These are phyloP conservation scores for Scrobipalpa costella DNA, from an alignment of 2,888 invertebrate species.

Conservation along the genomic window DNA sequence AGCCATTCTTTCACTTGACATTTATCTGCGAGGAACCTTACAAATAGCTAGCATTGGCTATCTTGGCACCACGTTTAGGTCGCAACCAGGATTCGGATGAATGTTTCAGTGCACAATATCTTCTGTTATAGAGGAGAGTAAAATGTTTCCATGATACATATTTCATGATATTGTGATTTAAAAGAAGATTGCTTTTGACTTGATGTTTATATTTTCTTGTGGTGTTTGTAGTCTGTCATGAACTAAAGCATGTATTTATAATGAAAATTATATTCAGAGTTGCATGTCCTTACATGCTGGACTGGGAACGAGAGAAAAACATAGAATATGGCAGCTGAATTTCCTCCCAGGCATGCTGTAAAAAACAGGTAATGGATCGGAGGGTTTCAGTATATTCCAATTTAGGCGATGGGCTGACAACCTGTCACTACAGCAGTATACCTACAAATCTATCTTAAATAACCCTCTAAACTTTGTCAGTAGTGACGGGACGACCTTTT, in stretches of 20 bases:
- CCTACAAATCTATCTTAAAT: too few relatives aligned
- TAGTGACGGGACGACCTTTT: too few relatives aligned
- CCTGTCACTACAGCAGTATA: too few relatives aligned
- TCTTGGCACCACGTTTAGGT: constrained; percentile 8
- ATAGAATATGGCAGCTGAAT: too few relatives aligned
- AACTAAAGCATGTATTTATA: background rate
- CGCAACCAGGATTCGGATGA: background rate
- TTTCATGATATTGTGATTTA: background rate
- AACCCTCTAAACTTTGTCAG: too few relatives aligned
- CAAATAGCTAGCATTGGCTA: constrained; percentile 11
- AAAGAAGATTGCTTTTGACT: background rate
- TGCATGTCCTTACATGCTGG: too few relatives aligned
- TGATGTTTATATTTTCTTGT: background rate
- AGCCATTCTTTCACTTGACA: background rate
- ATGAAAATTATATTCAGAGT: too few relatives aligned
- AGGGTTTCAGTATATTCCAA: too few relatives aligned
- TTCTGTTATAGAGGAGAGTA: background rate
- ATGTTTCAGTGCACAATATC: constrained; percentile 12
- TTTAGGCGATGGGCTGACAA: too few relatives aligned
- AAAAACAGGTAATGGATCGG: too few relatives aligned
- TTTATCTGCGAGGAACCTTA: constrained; percentile 1
- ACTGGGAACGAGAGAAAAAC: too few relatives aligned
- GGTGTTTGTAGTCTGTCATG: background rate
- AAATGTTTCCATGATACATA: constrained; percentile 12
- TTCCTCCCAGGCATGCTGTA: too few relatives aligned